A percentile compares a stretch with the other conserved stretches of the same genome.
Evolutionary conservation across 2,797 vertebrate species (phyloP).

Genomic region (Schizopygopsis malacanthus): DNA sequence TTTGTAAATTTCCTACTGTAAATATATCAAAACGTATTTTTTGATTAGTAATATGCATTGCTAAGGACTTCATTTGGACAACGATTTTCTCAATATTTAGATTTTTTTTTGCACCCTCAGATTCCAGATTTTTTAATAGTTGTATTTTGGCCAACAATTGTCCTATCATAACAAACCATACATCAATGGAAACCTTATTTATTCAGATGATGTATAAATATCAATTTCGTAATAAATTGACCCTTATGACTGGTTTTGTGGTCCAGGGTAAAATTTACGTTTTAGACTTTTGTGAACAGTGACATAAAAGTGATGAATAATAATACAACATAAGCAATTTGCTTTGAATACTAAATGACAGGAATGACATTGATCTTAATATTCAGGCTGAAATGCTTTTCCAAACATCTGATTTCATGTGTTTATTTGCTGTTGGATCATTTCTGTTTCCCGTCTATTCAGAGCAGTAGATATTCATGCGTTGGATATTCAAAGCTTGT

Average conservation of each 20-base stretch:
- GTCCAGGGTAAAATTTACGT: neutral
- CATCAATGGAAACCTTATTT: neutral
- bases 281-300: neutral
- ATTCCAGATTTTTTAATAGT: too few species aligned
- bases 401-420: neutral
- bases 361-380: neutral
- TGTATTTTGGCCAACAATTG: too few species aligned
- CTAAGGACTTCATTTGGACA: neutral
- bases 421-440: neutral
- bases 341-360: neutral
- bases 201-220: neutral
- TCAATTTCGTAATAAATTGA: neutral
- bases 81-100: too few species aligned
- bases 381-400: neutral
- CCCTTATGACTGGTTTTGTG: neutral
- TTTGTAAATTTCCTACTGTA: neutral
- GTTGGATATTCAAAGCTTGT: conserved; percentile 41
- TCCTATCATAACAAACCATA: neutral
- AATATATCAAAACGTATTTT: neutral
- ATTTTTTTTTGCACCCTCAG: too few species aligned
- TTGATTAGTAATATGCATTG: neutral
- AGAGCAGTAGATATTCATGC: neutral
- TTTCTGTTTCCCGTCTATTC: neutral
- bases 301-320: neutral
- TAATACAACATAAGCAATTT: neutral